These are phyloP conservation scores for Hydractinia symbiolongicarpus DNA, from an alignment of 30 jellyfish, hydroid and myxozoan species.

Conservation along the genomic window DNA sequence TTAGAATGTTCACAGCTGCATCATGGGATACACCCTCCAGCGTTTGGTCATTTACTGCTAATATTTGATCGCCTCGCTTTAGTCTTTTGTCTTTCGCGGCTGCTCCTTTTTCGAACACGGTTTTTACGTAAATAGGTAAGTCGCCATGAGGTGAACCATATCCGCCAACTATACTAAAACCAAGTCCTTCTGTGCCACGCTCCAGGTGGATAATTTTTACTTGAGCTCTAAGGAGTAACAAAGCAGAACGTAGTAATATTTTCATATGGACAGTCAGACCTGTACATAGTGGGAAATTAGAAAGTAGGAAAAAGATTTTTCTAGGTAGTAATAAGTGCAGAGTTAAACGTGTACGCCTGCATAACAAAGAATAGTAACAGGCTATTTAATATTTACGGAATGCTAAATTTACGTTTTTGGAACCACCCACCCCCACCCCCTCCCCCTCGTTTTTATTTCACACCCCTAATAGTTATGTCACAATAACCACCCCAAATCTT, in stretches of 20 bases:
- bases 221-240: slow-evolving; percentile 40
- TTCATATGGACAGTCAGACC: not conserved
- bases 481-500: too few relatives aligned
- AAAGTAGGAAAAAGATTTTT: not conserved
- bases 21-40: slow-evolving; percentile 92
- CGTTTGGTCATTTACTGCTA: slow-evolving; percentile 77
- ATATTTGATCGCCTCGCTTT: slow-evolving; percentile 87
- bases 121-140: slow-evolving; percentile 84
- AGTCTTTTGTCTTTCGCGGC: slow-evolving; percentile 88
- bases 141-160: slow-evolving; percentile 95
- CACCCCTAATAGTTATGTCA: too few relatives aligned
- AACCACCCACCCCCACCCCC: too few relatives aligned
- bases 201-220: slow-evolving; percentile 68
- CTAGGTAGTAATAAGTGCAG: not conserved
- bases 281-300: not conserved
- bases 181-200: slow-evolving; percentile 95
- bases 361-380: too few relatives aligned
- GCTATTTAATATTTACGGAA: too few relatives aligned
- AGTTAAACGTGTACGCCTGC: too few relatives aligned
- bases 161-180: slow-evolving; percentile 95
- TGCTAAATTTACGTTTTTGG: too few relatives aligned
- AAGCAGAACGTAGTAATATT: not conserved
- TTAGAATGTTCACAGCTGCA: slow-evolving; percentile 74
- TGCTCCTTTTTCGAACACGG: slow-evolving; percentile 92
- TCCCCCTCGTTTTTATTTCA: too few relatives aligned